Evolutionary conservation across 1,140 invertebrate genomes (phyloP).

Genomic region (Rhizoglyphus robini): DNA sequence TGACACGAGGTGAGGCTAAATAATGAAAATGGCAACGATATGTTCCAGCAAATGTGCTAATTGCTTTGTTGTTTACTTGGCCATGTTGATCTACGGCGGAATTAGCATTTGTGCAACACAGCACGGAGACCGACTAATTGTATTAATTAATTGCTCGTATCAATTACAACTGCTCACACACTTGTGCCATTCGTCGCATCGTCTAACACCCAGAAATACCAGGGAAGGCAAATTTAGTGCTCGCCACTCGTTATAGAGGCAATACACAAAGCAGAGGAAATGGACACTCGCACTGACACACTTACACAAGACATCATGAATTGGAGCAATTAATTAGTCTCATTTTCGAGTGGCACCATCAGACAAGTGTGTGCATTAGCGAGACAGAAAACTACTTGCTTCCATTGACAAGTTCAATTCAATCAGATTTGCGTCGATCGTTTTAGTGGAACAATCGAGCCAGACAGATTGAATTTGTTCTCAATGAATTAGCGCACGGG

Average conservation of each 20-base stretch:
- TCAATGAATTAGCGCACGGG: too few species aligned
- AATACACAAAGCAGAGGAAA: background rate
- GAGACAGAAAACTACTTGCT: too few species aligned
- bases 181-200: background rate
- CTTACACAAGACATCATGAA: too few species aligned
- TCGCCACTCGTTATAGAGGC: constrained; percentile 1
- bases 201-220: background rate
- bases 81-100: background rate
- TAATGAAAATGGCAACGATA: background rate
- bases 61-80: constrained; percentile 8
- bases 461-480: too few species aligned
- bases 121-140: background rate
- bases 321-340: too few species aligned
- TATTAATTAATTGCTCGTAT: constrained; percentile 11
- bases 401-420: too few species aligned
- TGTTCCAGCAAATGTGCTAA: background rate
- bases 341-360: too few species aligned
- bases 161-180: constrained; percentile 12
- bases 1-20: too few species aligned
- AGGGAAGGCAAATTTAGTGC: background rate
- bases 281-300: background rate
- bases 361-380: too few species aligned
- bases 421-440: too few species aligned
- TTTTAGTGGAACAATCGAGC: too few species aligned
- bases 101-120: background rate